Evolutionary conservation across 2,113 vertebrate species (phyloP), one percentile per base, ranked within the genome.

Genomic region (Percina caprodes): DNA sequence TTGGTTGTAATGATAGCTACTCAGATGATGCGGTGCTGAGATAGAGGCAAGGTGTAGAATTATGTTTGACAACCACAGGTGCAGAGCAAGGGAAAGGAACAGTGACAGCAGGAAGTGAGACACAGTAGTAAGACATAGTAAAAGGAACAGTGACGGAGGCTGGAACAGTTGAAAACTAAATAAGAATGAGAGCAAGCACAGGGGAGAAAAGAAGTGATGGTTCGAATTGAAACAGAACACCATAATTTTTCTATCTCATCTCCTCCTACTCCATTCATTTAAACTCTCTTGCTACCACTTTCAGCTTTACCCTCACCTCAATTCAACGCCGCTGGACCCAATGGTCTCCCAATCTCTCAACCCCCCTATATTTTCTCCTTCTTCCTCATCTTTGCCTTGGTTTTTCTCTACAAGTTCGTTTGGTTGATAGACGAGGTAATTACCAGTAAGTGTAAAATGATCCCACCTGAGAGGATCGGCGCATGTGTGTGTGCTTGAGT

Each of bases 371-470:
- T 42, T 48, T 48, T 67, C 21, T 62, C 68, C 58, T 69, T 65
- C 73, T 23, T n/a, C 78, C 63, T 66, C 62, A 42, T 85, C 51
- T 59, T 58, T 70, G 59, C 72, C 46, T 74, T n/a, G 26, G 30
- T 75, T 8, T 7, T 63, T 82, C 63, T 79, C 78, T 70, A 35
- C 1, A 3, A 66, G 77, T 87, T 83, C 3, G 26, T 88, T 89
- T 85, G 71, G 75, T 78, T 91, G 87, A 93, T 82, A 85, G 85
- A 91, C 49, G 62, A 87, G 77, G 80, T 91, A 88, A 93, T 91
- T 87, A 90, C 68, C 54, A 77, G 82, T 68, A 88, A 86, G 82
- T 83, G 76, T 71, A 70, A 24, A 45, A 74, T 65, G 73, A 87
- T 81, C 80, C 80, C 84, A 91, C 86, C 86, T 90, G 77, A 89